phyloP scores from a whole-genome alignment of 2,113 vertebrate species.

The Centropus unirufus region DNA sequence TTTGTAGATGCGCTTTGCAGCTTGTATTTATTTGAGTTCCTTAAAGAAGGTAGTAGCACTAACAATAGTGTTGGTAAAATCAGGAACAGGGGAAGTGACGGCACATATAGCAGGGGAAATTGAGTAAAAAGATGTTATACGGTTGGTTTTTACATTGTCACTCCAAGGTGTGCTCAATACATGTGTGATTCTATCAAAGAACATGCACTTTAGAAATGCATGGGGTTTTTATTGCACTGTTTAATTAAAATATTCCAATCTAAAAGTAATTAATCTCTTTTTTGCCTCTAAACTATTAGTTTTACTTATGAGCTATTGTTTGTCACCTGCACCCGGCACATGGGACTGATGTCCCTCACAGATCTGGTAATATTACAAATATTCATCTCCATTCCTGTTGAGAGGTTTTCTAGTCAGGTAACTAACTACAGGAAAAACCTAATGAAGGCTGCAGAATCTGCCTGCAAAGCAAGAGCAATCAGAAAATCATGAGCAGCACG shows the following conservation, averaged over 20 bases:
- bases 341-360: neutral
- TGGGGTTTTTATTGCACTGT: neutral
- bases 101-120: fast-evolving
- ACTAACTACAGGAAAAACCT: neutral
- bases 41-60: neutral
- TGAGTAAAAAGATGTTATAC: neutral
- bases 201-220: neutral
- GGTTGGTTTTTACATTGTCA: neutral
- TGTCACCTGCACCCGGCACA: neutral
- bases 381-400: neutral
- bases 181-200: neutral
- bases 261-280: neutral
- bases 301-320: neutral
- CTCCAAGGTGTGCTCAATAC: neutral
- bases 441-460: neutral
- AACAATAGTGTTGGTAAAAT: neutral
- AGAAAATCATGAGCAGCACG: fast-evolving
- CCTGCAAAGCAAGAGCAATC: neutral
- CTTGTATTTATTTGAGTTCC: neutral
- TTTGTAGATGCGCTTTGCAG: neutral
- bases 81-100: fast-evolving
- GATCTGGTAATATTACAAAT: neutral
- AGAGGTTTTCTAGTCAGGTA: neutral
- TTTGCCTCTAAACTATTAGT: neutral
- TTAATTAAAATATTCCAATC: neutral